Conservation (phyloP, 2,888 invertebrate species). For the Chalcis sispes region DNA sequence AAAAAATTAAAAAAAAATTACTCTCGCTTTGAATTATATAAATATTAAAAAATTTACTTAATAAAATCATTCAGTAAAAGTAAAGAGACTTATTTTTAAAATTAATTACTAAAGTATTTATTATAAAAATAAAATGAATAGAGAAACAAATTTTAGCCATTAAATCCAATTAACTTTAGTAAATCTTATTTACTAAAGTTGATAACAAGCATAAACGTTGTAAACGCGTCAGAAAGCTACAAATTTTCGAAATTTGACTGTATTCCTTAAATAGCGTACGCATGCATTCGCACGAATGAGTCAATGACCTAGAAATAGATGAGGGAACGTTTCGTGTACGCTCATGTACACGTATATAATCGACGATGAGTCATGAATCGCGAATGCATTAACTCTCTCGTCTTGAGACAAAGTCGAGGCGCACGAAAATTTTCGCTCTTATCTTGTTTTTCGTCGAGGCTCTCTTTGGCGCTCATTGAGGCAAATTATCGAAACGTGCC, state of each 20-base stretch:
- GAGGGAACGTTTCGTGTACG: constrained; percentile 8
- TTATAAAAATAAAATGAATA: too few species aligned
- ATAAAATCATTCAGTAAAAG: too few species aligned
- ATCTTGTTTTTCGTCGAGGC: not conserved
- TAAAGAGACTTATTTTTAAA: too few species aligned
- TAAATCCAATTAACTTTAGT: too few species aligned
- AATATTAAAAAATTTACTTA: too few species aligned
- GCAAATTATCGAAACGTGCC: constrained; percentile 25
- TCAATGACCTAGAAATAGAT: constrained; percentile 62
- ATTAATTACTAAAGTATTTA: too few species aligned
- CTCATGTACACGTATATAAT: constrained; percentile 27
- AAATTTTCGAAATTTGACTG: constrained; percentile 43
- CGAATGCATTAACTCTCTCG: constrained; percentile 43
- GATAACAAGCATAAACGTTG: too few species aligned
- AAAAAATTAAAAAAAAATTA: too few species aligned
- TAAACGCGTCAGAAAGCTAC: not conserved
- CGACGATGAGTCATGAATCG: constrained; percentile 52
- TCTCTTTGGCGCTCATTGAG: not conserved
- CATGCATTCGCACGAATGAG: constrained; percentile 56
- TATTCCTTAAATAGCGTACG: constrained; percentile 51
- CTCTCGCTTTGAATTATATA: too few species aligned
- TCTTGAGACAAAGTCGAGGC: not conserved
- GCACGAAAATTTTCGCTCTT: constrained; percentile 34
- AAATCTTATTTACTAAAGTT: too few species aligned
- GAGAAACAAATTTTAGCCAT: too few species aligned